Conservation (phyloP, 2,888 invertebrate genomes). For the Troilus luridus region DNA sequence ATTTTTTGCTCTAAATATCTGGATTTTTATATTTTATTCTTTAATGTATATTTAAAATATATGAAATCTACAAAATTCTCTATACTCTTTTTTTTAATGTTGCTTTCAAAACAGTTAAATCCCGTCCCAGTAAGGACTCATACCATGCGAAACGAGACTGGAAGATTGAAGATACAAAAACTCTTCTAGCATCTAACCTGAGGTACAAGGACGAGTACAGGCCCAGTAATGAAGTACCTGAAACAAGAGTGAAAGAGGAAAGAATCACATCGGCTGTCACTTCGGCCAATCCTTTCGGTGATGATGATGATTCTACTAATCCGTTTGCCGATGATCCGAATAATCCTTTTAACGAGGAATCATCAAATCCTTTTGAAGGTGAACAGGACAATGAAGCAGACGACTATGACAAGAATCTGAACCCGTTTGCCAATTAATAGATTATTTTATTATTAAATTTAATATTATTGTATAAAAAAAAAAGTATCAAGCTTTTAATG, state of each 20-base stretch:
- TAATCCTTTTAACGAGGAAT: slow-evolving; percentile 66
- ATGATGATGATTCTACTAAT: slow-evolving; percentile 69
- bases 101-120: not conserved
- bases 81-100: not conserved
- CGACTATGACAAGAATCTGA: slow-evolving; percentile 83
- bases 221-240: not conserved
- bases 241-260: slow-evolving; percentile 66
- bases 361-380: slow-evolving; percentile 69
- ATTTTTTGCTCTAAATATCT: too few species aligned
- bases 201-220: slow-evolving; percentile 8
- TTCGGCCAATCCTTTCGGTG: slow-evolving; percentile 72
- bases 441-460: slow-evolving; percentile 8
- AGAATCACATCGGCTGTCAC: slow-evolving; percentile 71
- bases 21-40: too few species aligned
- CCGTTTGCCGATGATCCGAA: slow-evolving; percentile 72
- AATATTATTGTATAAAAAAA: not conserved
- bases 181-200: not conserved
- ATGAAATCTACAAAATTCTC: not conserved
- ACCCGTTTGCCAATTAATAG: slow-evolving; percentile 75
- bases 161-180: slow-evolving; percentile 40
- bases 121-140: slow-evolving; percentile 13
- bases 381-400: slow-evolving; percentile 69
- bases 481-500: not conserved
- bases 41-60: too few species aligned
- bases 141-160: slow-evolving; percentile 40